Evolutionary conservation across 2,888 invertebrate genomes (phyloP), one percentile per base, ranked within the genome.

Genomic region (Merodon equestris): DNA sequence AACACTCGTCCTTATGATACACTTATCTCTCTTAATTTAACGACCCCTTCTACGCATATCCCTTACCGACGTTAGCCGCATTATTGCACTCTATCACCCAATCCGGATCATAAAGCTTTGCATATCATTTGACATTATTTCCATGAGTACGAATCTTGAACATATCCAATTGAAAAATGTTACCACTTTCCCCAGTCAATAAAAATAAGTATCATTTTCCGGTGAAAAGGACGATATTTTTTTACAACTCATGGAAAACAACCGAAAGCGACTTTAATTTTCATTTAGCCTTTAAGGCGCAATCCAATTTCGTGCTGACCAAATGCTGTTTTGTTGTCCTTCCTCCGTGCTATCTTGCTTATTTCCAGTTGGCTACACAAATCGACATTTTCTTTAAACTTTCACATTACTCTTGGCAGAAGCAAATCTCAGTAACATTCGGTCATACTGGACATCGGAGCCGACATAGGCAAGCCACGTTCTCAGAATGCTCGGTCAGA

Each of bases 331-430:
- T 7, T 10, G 44, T 51, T 34, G 34, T 17, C 27, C n/a, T 34
- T 42, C 0, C 3, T 12, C 9, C 15, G 27, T 40, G 10, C 10
- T 9, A n/a, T 13, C n/a, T 12, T 50, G 27, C 34, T 17, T 40
- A 10, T 5, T 0, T 27, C 7, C 13, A 53, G 36, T 45, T 38
- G 44, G 18, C 53, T 45, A 34, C 18, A 45, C 53, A 42, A 61
- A 27, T 53, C 36, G 45, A 36, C 17, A 36, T 53, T 45, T 44
- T 53, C 53, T 34, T 34, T 64, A 36, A 54, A 36, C 44, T 36
- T 18, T 53, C 36, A 18, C 36, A 53, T 18, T 50, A 15, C 51
- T 40, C 9, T 42, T 27, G 19, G 13, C 38, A 60, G 13, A 48
- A 9, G 36, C 15, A 13, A 13, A n/a, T n/a, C n/a, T n/a, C n/a